Base-by-base conservation (phyloP, 2,888 invertebrate genomes). In the Ophraella communa region DNA sequence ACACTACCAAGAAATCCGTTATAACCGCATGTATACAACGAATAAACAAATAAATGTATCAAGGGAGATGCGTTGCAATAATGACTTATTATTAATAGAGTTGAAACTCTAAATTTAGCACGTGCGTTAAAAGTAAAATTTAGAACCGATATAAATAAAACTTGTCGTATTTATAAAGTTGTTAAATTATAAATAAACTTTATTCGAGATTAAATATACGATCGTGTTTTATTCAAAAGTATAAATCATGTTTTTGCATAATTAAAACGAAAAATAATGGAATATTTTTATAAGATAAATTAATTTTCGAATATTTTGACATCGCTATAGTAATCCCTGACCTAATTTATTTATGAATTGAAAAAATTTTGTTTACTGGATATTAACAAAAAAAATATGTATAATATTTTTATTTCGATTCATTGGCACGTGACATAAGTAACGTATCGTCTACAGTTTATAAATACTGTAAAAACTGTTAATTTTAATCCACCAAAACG, bases 81-180 rank as follows among this genome's bases (percentile, higher is more conserved):
- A 64, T 58, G 58, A 5, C 21, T 11, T 3, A 20, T 33, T 64
- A 64, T 64, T 52, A 58, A 45, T 58, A 58, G 63, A 64, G 18
- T 33, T 49, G 23, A 45, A 10, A 44, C n/a, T 35, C 63, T 58
- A 58, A 64, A 58, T 52, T 64, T 64, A 64, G 20, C 14, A 17
- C 8, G 18, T 52, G 33, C 52, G 45, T 53, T 57, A 53, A 53
- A 58, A 39, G 58, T 33, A 58, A 52, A 58, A 58, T 64, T 64
- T 53, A 58, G 53, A 58, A 53, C 58, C 30, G 63, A 64, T 64
- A 58, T 64, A 64, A 64, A 64, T 64, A 64, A 58, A 54, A 52
- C 27, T 39, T 52, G 52, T 63, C 35, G 23, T 58, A 63, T 63
- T 63, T 58, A 63, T 63, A 63, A 33, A 45, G 52, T 58, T 20